Evolutionary conservation across 2,888 invertebrate species (phyloP), one percentile per base, ranked within the genome.

Genomic region (Rhagonycha lutea): DNA sequence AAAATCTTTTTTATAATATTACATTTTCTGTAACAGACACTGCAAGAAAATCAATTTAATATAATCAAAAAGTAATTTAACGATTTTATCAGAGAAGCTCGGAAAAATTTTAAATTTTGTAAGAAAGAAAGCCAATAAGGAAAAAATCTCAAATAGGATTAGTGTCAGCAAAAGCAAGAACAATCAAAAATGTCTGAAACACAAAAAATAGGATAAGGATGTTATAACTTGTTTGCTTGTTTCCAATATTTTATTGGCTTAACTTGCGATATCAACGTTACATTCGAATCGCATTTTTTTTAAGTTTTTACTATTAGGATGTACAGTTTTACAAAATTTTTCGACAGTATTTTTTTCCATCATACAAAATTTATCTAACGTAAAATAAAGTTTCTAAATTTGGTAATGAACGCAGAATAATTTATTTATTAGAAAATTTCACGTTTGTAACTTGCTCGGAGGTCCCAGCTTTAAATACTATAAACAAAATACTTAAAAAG

Each of bases 181-280:
- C 23, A 65, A 47, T 47, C 47, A 65, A 65, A 24, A 65, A n/a
- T 62, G 62, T 62, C 14, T 67, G 67, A 70, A 69, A 61, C 63
- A 61, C 47, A 68, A 77, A 74, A 78, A 80, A 70, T 80, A 76
- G 81, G 77, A 78, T 82, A 82, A 82, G 79, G 80, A 79, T 80
- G 81, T 82, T 82, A 82, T 83, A 82, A 82, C 81, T 83, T 81
- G 83, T 82, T 83, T 81, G 74, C 71, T 80, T 78, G 81, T 81
- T 81, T 76, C 70, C 72, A 72, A 65, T 76, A 29, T 70, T 23
- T 73, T 72, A 83, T 83, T 83, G 80, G 82, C 83, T 82, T 82
- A 83, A 83, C 83, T 83, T 83, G 82, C 77, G 81, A 82, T 79
- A 81, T 79, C 77, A 79, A 79, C 79, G 79, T 69, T 65, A 14